Evolutionary conservation across 2,113 vertebrate species (phyloP), one percentile per base, ranked within the genome.

Genomic region (Eulemur rufifrons): DNA sequence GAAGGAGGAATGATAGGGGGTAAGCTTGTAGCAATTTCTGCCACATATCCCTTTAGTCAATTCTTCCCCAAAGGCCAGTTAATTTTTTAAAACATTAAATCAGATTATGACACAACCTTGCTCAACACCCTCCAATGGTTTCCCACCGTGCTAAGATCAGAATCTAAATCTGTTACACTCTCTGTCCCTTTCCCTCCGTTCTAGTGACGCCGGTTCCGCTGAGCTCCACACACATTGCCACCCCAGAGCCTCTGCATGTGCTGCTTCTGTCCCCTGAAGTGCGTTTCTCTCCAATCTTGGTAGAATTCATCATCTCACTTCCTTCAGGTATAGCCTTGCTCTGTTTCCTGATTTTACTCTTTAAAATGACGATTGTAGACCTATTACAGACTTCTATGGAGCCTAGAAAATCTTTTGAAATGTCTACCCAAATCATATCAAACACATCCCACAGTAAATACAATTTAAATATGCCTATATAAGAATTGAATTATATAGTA

Each of bases 61-160:
- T 90, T 94, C 81, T 96, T 93, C 27, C 76, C 34, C 11, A 78
- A 77, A 61, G n/a, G 59, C 13, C 50, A 89, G 45, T 52, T 93
- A 78, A 69, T 50, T 54, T 29, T 23, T 15, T 61, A 52, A 37
- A 64, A 95, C 64, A 54, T 59, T 47, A 94, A 76, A n/a, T 86
- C 63, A 81, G 56, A 90, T 94, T 89, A 88, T 59, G 45, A 90
- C 27, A 59, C 76, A 80, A 69, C 17, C n/a, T 14, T 73, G 23
- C 45, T 95, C 89, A 77, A 78, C n/a, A 66, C 8, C 78, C 52
- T 94, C 71, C 27, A 85, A 3, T 64, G 34, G 39, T 59, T 81
- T 54, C 56, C 56, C 5, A 8, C 34, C 59, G 3, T 73, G 56
- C 61, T 78, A 59, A 86, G 45, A 90, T 86, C 85, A 71, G 94